Evolutionary conservation across 92 coral and sea anemone species (phyloP).

Genomic region (Zoanthus sansibaricus): DNA sequence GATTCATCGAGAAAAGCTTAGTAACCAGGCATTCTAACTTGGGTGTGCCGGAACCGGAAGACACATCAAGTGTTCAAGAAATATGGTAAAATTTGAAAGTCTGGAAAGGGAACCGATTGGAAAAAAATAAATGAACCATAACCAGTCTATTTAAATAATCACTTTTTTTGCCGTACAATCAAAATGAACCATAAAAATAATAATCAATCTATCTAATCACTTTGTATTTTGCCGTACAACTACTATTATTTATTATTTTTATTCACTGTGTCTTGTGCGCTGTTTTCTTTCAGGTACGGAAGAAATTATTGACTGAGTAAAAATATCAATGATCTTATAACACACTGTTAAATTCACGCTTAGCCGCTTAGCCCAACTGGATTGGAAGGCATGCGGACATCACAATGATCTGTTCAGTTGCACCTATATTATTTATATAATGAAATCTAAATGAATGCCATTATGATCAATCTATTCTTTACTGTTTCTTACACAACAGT

Average conservation of each 20-base stretch:
- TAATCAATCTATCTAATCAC: slow-evolving; percentile 36
- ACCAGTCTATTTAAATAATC: slow-evolving; percentile 10
- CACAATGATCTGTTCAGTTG: slow-evolving; percentile 48
- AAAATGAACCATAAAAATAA: slow-evolving; percentile 34
- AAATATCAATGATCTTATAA: slow-evolving; percentile 38
- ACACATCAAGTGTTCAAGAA: slow-evolving; percentile 46
- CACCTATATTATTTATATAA: slow-evolving; percentile 40
- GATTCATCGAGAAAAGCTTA: slow-evolving; percentile 48
- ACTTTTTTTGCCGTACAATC: slow-evolving; percentile 27
- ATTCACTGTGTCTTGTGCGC: slow-evolving; percentile 34
- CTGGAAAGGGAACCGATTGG: slow-evolving; percentile 40
- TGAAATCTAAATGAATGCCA: slow-evolving; percentile 26
- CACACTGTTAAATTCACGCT: slow-evolving; percentile 38
- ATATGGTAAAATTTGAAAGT: slow-evolving; percentile 36
- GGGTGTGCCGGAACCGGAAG: slow-evolving; percentile 37
- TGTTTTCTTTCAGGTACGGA: slow-evolving; percentile 37
- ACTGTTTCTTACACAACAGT: slow-evolving; percentile 39
- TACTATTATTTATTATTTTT: slow-evolving; percentile 35
- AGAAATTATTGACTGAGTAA: slow-evolving; percentile 38
- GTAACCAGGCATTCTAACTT: slow-evolving; percentile 40
- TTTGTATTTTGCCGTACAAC: slow-evolving; percentile 36
- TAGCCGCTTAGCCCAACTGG: slow-evolving; percentile 41
- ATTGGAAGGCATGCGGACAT: slow-evolving; percentile 45
- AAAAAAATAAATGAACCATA: slow-evolving; percentile 29
- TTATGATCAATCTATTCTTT: slow-evolving; percentile 37